Evolutionary conservation across 2,888 invertebrate genomes (phyloP).

Genomic region (Subacronicta megacephala): DNA sequence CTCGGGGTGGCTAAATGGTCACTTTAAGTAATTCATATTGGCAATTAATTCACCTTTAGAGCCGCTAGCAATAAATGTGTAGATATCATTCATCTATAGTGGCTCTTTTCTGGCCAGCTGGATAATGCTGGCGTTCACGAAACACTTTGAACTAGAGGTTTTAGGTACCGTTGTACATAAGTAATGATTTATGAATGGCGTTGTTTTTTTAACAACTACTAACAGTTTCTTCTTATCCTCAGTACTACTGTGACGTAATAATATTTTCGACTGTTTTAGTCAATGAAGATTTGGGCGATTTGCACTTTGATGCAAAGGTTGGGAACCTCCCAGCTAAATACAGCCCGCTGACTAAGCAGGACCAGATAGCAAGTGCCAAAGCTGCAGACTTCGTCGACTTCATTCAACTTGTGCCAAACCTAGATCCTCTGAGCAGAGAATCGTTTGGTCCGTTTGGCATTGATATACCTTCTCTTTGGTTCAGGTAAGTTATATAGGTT

Average conservation of each 20-base stretch:
- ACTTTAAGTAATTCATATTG: too few species aligned
- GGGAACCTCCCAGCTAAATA: constrained; percentile 28
- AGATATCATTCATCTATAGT: too few species aligned
- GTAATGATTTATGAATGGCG: too few species aligned
- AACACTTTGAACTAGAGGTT: too few species aligned
- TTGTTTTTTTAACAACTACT: too few species aligned
- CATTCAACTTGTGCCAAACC: constrained; percentile 21
- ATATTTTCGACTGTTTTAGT: constrained; percentile 13
- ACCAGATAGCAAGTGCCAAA: constrained; percentile 23
- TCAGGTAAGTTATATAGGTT: constrained; percentile 22
- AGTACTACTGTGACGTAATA: neutral
- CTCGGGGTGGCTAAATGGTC: too few species aligned
- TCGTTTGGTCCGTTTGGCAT: constrained; percentile 10
- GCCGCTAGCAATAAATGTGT: too few species aligned
- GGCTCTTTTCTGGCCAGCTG: too few species aligned
- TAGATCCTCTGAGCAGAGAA: constrained; percentile 19
- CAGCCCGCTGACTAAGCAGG: constrained; percentile 9
- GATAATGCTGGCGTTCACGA: too few species aligned
- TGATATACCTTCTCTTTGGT: constrained; percentile 23
- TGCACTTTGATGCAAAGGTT: constrained; percentile 11
- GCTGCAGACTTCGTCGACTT: constrained; percentile 28
- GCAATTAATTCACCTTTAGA: too few species aligned
- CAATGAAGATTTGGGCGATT: constrained; percentile 17
- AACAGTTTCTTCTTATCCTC: neutral
- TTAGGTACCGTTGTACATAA: too few species aligned